These are phyloP conservation scores for Saccostrea echinata DNA, from an alignment of 1,140 invertebrate genomes.

Conservation along the genomic window DNA sequence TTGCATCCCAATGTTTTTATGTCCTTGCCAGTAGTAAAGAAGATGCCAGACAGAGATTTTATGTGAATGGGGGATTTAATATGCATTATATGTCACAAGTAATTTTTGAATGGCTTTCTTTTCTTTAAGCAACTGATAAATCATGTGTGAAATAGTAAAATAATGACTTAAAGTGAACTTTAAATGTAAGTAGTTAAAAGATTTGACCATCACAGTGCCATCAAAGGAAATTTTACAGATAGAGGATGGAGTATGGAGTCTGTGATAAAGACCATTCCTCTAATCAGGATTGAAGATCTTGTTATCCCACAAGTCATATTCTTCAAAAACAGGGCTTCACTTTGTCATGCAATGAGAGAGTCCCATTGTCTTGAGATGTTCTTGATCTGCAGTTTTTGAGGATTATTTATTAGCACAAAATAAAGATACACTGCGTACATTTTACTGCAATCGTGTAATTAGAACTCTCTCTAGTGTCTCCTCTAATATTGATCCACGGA, in stretches of 20 bases:
- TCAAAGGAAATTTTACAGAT: background rate
- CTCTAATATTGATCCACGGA: background rate
- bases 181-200: background rate
- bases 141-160: background rate
- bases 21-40: background rate
- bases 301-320: background rate
- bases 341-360: background rate
- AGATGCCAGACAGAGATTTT: conserved; percentile 1
- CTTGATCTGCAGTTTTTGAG: conserved; percentile 22
- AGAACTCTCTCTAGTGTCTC: conserved; percentile 26
- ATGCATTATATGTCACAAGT: background rate
- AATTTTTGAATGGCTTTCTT: background rate
- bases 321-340: background rate
- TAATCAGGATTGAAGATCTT: conserved; percentile 20
- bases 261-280: conserved; percentile 3
- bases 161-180: background rate
- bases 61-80: background rate
- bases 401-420: conserved; percentile 33
- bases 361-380: conserved; percentile 19
- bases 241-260: background rate
- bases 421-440: conserved; percentile 15
- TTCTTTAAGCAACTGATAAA: background rate
- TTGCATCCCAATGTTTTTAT: background rate
- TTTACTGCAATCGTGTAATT: conserved; percentile 27
- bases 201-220: background rate